phyloP scores from a whole-genome alignment of 2,113 vertebrate species.

The Takifugu bimaculatus region DNA sequence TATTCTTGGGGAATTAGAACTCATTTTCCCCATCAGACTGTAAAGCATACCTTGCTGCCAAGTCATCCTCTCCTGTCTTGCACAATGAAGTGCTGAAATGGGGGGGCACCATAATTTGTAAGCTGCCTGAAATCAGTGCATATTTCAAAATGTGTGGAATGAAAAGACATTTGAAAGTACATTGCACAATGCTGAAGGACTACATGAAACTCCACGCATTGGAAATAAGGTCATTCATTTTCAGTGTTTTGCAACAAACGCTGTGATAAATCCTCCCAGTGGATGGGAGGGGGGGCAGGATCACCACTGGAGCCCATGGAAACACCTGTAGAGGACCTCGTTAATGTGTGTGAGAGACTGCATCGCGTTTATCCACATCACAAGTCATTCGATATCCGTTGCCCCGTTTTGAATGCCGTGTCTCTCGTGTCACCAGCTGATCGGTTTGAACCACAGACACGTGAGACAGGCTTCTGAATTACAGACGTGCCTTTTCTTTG shows the following conservation, averaged over 20 bases:
- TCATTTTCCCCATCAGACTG: not conserved
- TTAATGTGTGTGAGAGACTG: no score
- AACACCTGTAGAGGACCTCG: no score
- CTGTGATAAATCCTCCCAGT: slow-evolving; percentile 45
- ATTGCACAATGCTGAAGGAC: not conserved
- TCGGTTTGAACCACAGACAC: slow-evolving; percentile 9
- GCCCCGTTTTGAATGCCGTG: not conserved
- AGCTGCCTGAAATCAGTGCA: not conserved
- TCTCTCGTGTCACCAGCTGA: not conserved
- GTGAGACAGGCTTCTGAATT: slow-evolving; percentile 22
- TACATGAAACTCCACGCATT: not conserved
- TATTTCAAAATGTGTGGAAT: not conserved
- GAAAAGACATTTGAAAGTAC: not conserved
- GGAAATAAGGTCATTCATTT: slow-evolving; percentile 13
- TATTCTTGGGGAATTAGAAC: no score
- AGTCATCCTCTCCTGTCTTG: slow-evolving; percentile 13
- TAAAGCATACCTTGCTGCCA: slow-evolving; percentile 36
- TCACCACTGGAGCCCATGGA: not conserved
- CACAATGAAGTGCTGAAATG: not conserved
- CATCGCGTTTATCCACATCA: no score
- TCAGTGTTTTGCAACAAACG: slow-evolving; percentile 47
- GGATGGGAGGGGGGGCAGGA: slow-evolving; percentile 15
- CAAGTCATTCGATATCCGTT: not conserved
- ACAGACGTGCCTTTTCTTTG: slow-evolving; percentile 57
- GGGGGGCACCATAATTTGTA: not conserved